phyloP scores from a whole-genome alignment of 2,797 vertebrate genomes.

The Hippopotamyrus pictus region DNA sequence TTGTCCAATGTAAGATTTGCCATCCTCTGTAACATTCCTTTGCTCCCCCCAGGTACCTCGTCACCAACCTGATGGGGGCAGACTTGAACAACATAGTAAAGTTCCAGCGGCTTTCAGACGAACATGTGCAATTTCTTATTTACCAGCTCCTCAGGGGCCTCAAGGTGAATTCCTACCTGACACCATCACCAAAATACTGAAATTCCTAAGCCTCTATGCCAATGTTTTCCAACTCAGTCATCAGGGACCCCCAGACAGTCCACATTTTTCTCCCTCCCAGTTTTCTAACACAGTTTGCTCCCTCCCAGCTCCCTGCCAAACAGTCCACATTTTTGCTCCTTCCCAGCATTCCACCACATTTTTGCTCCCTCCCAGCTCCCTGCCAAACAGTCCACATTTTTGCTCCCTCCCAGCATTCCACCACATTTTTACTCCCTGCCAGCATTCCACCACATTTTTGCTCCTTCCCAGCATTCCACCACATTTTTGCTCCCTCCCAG shows the following conservation, averaged over 20 bases:
- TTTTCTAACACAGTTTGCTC: not conserved
- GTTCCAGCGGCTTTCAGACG: slow-evolving; percentile 91
- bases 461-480: not conserved
- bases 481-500: no score
- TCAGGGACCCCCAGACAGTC: not conserved
- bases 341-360: not conserved
- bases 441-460: no score
- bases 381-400: no score
- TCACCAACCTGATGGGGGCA: slow-evolving; percentile 96
- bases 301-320: no score
- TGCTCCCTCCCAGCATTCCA: no score
- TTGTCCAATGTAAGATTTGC: not conserved
- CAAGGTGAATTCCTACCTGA: slow-evolving; percentile 59
- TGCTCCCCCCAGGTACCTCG: slow-evolving; percentile 76
- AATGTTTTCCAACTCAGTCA: not conserved
- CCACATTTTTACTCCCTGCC: no score
- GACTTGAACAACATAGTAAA: slow-evolving; percentile 97
- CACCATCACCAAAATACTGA: not conserved
- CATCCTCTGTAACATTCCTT: not conserved
- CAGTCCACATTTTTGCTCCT: not conserved
- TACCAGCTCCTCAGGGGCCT: slow-evolving; percentile 94
- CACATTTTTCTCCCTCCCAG: not conserved
- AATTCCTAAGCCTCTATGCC: not conserved
- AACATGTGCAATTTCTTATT: slow-evolving; percentile 93
- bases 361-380: not conserved